phyloP scores from a whole-genome alignment of 1,140 invertebrate species.

The Zaprionus gabonicus region DNA sequence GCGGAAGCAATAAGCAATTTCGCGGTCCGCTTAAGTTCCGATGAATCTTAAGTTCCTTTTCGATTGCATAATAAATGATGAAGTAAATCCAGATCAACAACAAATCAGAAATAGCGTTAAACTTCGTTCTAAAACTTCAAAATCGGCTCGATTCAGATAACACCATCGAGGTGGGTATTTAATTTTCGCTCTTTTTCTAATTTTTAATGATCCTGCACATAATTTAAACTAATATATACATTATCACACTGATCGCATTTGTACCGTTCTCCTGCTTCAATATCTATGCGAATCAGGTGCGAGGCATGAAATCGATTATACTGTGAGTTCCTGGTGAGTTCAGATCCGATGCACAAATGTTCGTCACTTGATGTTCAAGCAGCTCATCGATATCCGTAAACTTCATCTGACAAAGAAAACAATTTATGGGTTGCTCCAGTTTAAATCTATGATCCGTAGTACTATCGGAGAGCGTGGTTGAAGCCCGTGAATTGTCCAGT shows the following conservation, averaged over 20 bases:
- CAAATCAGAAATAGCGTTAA: not conserved
- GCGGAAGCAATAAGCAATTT: not conserved
- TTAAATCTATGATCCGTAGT: not conserved
- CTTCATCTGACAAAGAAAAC: constrained; percentile 43
- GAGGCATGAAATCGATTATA: constrained; percentile 35
- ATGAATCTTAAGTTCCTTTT: not conserved
- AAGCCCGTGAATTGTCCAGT: not conserved
- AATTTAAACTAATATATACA: constrained; percentile 6
- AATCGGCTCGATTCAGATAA: not conserved
- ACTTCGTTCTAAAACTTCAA: too few species aligned
- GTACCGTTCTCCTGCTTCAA: not conserved
- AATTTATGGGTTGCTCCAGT: constrained; percentile 1
- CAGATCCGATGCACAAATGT: not conserved
- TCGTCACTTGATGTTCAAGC: constrained; percentile 28
- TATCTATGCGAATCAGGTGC: constrained; percentile 1
- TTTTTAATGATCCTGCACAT: not conserved
- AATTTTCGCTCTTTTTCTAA: constrained; percentile 3
- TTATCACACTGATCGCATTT: constrained; percentile 33
- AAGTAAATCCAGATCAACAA: not conserved
- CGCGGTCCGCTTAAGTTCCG: not conserved
- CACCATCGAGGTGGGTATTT: constrained; percentile 47
- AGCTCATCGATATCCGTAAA: constrained; percentile 46
- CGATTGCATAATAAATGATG: not conserved
- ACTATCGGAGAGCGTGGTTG: not conserved
- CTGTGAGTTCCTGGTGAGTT: not conserved